Conservation (phyloP, 2,888 invertebrate genomes). For the Lottia gigantea region DNA sequence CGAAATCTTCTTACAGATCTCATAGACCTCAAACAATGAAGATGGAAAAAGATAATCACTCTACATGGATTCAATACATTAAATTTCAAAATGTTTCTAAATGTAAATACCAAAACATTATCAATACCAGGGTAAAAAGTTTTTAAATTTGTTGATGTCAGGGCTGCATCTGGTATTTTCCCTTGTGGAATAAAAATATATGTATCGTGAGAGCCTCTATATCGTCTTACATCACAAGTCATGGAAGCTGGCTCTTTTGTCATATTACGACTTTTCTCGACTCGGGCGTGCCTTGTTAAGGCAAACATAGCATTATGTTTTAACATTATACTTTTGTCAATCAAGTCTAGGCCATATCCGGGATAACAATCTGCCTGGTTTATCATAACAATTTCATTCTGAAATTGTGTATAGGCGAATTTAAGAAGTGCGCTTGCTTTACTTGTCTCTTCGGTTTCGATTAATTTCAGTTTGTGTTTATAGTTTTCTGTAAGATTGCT, state of each 20-base stretch:
- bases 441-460: background rate
- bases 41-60: conserved; percentile 6
- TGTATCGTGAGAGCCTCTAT: conserved; percentile 6
- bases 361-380: conserved; percentile 2
- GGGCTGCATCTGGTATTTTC: background rate
- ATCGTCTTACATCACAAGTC: background rate
- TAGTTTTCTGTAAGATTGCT: background rate
- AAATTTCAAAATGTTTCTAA: background rate
- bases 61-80: conserved; percentile 8
- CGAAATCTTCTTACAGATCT: background rate
- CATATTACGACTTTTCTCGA: conserved; percentile 6
- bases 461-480: background rate
- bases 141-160: background rate
- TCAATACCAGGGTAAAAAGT: background rate
- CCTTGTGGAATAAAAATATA: conserved; percentile 14
- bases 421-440: background rate
- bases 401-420: conserved; percentile 5
- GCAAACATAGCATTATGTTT: background rate
- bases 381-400: conserved; percentile 14
- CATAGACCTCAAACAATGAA: background rate
- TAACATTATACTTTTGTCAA: conserved; percentile 13
- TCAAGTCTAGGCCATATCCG: conserved; percentile 1
- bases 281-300: background rate
- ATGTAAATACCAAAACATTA: background rate
- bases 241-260: background rate